Percentiles rank a stretch among this genome's conserved stretches.
phyloP scores from a whole-genome alignment of 2,888 invertebrate genomes.

The Pheosia tremula region DNA sequence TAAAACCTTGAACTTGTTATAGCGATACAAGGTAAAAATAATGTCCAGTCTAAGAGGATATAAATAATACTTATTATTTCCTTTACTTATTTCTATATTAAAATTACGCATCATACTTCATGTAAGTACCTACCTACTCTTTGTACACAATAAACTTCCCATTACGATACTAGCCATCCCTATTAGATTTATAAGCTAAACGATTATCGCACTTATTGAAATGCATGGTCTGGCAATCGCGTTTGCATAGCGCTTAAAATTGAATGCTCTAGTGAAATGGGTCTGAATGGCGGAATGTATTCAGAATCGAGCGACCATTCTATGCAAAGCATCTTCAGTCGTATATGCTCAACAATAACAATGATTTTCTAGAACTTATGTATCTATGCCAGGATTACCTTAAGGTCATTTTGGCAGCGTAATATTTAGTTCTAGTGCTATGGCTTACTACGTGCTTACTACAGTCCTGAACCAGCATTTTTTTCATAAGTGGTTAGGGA shows the following conservation, averaged over 20 bases:
- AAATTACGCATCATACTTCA: too few species aligned
- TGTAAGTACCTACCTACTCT: slow-evolving; percentile 2
- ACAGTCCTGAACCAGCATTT: too few species aligned
- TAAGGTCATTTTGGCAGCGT: too few species aligned
- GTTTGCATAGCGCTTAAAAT: slow-evolving; percentile 34
- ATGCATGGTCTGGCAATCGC: slow-evolving; percentile 17
- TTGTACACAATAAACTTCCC: slow-evolving; percentile 10
- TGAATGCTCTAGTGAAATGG: slow-evolving; percentile 28
- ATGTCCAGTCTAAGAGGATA: too few species aligned
- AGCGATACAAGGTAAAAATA: too few species aligned
- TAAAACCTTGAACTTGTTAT: too few species aligned
- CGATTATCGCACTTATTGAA: slow-evolving; percentile 30
- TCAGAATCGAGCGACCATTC: slow-evolving; percentile 5
- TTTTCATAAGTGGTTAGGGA: too few species aligned
- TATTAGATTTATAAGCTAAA: slow-evolving; percentile 12
- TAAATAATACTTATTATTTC: too few species aligned
- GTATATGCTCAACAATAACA: slow-evolving; percentile 10
- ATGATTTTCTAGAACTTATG: slow-evolving; percentile 6
- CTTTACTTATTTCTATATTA: too few species aligned
- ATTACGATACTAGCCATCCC: slow-evolving; percentile 5
- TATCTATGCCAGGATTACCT: background rate
- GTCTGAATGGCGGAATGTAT: slow-evolving; percentile 15
- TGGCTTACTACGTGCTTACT: too few species aligned
- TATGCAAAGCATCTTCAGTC: slow-evolving; percentile 12
- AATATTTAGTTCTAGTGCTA: too few species aligned